Evolutionary conservation across 2,113 vertebrate species (phyloP).

Genomic region (Pogona vitticeps): DNA sequence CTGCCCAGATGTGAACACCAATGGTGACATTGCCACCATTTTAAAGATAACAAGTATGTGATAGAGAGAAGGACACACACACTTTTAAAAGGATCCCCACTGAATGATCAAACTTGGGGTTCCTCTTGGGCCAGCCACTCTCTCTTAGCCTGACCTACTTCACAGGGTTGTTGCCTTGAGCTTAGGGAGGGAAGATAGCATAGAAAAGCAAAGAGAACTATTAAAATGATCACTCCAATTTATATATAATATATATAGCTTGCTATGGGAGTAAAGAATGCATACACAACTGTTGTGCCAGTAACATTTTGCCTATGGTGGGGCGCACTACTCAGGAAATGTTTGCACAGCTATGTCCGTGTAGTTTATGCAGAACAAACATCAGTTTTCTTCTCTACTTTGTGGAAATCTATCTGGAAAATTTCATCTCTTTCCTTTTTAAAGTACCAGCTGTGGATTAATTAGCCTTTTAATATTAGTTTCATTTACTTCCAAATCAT

Average conservation of each 20-base stretch:
- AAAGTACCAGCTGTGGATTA: conserved; percentile 25
- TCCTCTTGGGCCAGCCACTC: not conserved
- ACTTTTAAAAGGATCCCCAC: no score
- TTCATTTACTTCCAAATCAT: conserved; percentile 6
- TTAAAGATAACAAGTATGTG: no score
- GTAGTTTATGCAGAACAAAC: not conserved
- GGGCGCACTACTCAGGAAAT: not conserved
- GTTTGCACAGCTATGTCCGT: not conserved
- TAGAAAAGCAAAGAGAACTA: not conserved
- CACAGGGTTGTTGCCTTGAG: not conserved
- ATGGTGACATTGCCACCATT: not conserved
- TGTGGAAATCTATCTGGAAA: not conserved
- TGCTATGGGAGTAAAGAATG: no score
- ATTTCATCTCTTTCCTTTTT: not conserved
- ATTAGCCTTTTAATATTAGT: conserved; percentile 29
- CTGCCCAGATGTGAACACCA: not conserved
- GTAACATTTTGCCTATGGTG: not conserved
- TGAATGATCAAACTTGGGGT: no score
- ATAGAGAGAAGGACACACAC: no score
- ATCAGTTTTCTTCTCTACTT: not conserved
- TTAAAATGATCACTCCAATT: not conserved
- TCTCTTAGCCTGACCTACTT: not conserved
- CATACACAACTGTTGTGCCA: not conserved
- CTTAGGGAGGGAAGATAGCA: not conserved
- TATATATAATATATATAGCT: not conserved